Evolutionary conservation across 2,113 vertebrate species (phyloP), one percentile per base, ranked within the genome.

Genomic region (Formicarius rufipectus): DNA sequence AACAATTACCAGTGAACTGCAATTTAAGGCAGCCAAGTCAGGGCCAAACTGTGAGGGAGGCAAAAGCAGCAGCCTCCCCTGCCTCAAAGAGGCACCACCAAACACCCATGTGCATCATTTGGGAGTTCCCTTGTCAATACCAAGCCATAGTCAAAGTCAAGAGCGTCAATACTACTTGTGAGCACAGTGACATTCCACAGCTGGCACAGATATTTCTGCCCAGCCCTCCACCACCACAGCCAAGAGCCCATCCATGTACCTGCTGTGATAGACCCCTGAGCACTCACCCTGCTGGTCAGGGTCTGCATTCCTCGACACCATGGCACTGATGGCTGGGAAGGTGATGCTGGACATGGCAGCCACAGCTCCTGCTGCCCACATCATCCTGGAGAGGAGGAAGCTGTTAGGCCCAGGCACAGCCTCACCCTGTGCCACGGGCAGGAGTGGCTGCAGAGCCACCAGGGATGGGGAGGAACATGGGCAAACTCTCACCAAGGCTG

Each of bases 271-370:
- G 25, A 27, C 4, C 37, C 73, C 47, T 4, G 6, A 1, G 27
- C 2, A 91, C 97, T 94, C 83, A 98, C 99, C 99, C 94, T 99
- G 99, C 83, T 99, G 99, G 96, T 99, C 99, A 0, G 99, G 98
- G 77, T 99, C 99, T 0, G 98, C 98, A 4, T 99, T 99, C 81
- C 98, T 97, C 15, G 98, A 99, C 89, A 99, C 98, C 31, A 99
- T 98, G 95, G 98, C 98, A 95, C 98, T 99, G 96, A 99, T 98
- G 60, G 98, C 99, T 4, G 98, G 99, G 96, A 99, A 99, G 16
- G 98, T 99, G 97, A 99, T 99, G 96, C 98, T 99, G 71, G 99
- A 99, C 99, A 99, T 99, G 92, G 99, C 99, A 56, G 98, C 98
- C 60, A 99, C 98, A 0, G 99, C 98, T 83, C 99, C 99, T 21